Conservation (phyloP, 2,113 vertebrate genomes). For the Chunga burmeisteri region DNA sequence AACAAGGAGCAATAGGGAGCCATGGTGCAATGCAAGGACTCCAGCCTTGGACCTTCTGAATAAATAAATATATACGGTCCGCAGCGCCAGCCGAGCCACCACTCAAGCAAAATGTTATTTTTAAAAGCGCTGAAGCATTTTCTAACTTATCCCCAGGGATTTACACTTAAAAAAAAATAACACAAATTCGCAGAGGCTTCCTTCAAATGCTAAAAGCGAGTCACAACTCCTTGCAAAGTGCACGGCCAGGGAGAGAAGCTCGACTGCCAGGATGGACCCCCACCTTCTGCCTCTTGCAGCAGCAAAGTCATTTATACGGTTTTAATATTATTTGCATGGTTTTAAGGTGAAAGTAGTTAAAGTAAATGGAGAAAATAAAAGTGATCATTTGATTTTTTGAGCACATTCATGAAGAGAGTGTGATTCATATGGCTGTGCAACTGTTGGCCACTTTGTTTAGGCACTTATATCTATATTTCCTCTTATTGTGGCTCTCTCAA, state of each 20-base stretch:
- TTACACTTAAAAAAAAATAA: not conserved
- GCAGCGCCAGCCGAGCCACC: not conserved
- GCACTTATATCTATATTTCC: constrained; percentile 43
- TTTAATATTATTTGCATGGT: not conserved
- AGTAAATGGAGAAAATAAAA: not conserved
- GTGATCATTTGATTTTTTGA: not conserved
- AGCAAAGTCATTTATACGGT: not conserved
- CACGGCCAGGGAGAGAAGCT: not conserved
- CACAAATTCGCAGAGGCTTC: not conserved
- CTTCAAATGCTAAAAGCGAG: not conserved
- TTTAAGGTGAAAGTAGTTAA: not conserved
- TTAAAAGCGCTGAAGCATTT: constrained; percentile 38
- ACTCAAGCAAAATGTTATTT: not conserved
- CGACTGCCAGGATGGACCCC: rapidly evolving
- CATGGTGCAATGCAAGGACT: not conserved
- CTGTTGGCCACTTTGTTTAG: constrained; percentile 48
- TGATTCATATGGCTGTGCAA: not conserved
- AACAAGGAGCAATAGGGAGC: not conserved
- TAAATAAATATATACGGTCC: rapidly evolving
- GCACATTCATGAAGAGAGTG: not conserved
- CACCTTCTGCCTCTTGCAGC: not conserved
- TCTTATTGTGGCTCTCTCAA: constrained; percentile 43
- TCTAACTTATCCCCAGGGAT: not conserved
- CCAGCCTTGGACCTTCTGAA: not conserved
- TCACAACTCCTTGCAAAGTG: not conserved